Base-by-base conservation (phyloP, 2,797 vertebrate genomes). In the Sebastes diploproa region DNA sequence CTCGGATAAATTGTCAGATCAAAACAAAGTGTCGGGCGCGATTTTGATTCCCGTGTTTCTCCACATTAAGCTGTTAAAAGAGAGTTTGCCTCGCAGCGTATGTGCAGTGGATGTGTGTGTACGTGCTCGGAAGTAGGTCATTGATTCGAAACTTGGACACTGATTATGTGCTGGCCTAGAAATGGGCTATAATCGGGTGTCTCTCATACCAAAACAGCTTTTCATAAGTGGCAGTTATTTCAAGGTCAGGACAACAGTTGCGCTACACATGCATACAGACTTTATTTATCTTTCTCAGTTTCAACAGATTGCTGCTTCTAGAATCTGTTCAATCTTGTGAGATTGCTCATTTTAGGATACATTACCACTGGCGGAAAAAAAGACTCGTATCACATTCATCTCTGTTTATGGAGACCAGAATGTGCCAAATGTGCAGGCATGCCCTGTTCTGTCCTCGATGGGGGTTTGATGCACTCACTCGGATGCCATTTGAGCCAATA, bases 91-190 rank as follows among this genome's bases (percentile, higher is more conserved):
- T 91, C 12, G 72, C 85, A 91, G 91, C 90, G 71, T 87, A 83
- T 90, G 87, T 89, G 80, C 84, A 30, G 60, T 83, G 79, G 73
- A 67, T 87, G 50, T 90, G 81, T 91, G 85, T 86, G 84, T 88
- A 73, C 72, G 86, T 36, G 86, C 86, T 77, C 46, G 58, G 87
- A 95, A 95, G 93, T 95, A 95, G 95, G 94, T 95, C 94, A 95
- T 94, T 95, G 95, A 94, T 95, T 94, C 94, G 90, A 91, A 94
- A 94, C 93, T 92, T 95, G 89, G 92, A 94, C 93, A 91, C 86
- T 93, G 92, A 95, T 95, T 94, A 92, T 92, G 92, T 89, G 91
- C 88, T 95, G 94, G 89, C 94, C 94, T 94, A 95, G 94, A 95
- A 95, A 93, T 92, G 91, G 87, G 92, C 92, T 94, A 90, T 94